Evolutionary conservation across 2,113 vertebrate genomes (phyloP).

Genomic region (Boleophthalmus pectinirostris): DNA sequence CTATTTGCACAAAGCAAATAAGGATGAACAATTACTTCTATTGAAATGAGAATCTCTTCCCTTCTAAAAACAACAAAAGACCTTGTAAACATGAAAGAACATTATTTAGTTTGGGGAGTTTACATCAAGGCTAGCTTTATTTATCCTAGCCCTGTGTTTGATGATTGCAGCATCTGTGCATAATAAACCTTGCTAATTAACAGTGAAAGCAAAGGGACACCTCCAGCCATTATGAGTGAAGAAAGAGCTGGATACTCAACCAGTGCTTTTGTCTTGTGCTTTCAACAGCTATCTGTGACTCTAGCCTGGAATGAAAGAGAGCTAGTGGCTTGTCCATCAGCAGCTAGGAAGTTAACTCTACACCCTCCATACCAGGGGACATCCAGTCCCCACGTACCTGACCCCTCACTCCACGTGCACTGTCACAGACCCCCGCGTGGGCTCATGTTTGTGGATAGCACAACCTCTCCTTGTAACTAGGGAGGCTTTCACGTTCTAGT

Average conservation of each 20-base stretch:
- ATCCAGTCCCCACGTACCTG: conserved; percentile 28
- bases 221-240: conserved; percentile 29
- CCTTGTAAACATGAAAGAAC: conserved; percentile 10
- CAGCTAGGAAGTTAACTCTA: conserved; percentile 50
- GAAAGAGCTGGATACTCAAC: conserved; percentile 23
- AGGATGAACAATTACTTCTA: conserved; percentile 17
- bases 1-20: conserved; percentile 23
- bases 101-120: background rate
- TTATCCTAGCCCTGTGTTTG: conserved; percentile 37
- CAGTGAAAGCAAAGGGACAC: conserved; percentile 53
- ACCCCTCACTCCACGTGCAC: conserved; percentile 15
- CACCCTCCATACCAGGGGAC: conserved; percentile 46
- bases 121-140: conserved; percentile 12
- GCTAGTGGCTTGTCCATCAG: conserved; percentile 46
- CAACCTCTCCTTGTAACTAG: conserved; percentile 14
- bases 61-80: conserved; percentile 29
- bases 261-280: conserved; percentile 44
- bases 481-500: conserved; percentile 28
- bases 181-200: conserved; percentile 38
- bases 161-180: conserved; percentile 34
- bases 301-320: conserved; percentile 49
- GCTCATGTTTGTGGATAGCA: conserved; percentile 49
- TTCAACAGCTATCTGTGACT: conserved; percentile 45
- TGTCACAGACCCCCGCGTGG: conserved; percentile 42
- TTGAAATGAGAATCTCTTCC: conserved; percentile 30